phyloP scores from a whole-genome alignment of 2,888 invertebrate species.

The Siphonodentalium dalli region DNA sequence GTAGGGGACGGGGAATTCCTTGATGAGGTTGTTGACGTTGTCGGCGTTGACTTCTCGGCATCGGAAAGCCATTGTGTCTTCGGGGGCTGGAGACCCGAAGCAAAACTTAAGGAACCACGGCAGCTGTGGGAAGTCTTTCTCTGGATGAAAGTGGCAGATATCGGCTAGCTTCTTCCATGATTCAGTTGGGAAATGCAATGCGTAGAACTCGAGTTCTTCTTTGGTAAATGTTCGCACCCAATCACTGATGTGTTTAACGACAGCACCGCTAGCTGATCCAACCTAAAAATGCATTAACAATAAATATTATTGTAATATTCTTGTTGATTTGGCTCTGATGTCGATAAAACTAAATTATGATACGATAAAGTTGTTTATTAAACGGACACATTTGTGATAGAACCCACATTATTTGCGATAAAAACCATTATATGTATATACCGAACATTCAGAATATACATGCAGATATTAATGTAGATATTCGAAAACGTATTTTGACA shows the following conservation, averaged over 20 bases:
- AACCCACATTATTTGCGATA: too few species aligned
- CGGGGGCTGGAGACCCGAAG: constrained; percentile 55
- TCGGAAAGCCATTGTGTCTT: constrained; percentile 43
- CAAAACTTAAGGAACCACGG: constrained; percentile 63
- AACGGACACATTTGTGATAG: too few species aligned
- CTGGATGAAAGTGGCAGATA: constrained; percentile 61
- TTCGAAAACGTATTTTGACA: too few species aligned
- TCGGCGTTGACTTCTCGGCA: constrained; percentile 49
- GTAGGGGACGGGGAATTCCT: constrained; percentile 56
- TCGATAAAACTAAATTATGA: too few species aligned
- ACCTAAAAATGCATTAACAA: constrained; percentile 33
- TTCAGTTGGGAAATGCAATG: constrained; percentile 59
- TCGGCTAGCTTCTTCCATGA: constrained; percentile 64
- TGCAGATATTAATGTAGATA: too few species aligned
- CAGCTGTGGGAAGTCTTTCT: constrained; percentile 57
- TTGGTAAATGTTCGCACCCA: constrained; percentile 55
- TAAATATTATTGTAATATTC: too few species aligned
- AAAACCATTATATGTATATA: too few species aligned
- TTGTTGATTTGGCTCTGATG: too few species aligned
- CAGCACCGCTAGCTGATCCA: constrained; percentile 60
- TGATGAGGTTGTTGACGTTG: constrained; percentile 57
- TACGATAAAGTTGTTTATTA: too few species aligned
- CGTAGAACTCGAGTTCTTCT: constrained; percentile 62
- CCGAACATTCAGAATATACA: too few species aligned
- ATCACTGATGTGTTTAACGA: constrained; percentile 51